A percentile compares a stretch with the other conserved stretches of the same genome.
Conservation (phyloP, 92 coral and sea anemone genomes). For the Epizoanthus rinbou region DNA sequence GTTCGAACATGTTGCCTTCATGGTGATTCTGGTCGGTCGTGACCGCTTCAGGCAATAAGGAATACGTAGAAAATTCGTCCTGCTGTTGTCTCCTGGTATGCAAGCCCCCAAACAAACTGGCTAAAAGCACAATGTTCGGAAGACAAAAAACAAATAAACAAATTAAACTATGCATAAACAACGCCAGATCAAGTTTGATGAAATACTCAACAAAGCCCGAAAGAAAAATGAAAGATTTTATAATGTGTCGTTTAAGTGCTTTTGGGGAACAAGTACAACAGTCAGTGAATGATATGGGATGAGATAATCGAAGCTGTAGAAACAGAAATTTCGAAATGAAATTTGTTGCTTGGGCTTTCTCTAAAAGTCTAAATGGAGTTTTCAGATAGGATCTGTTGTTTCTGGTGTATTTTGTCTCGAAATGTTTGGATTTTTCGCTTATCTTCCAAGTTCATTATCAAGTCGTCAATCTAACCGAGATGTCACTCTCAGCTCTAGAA, state of each 20-base stretch:
- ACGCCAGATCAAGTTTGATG: constrained; percentile 5
- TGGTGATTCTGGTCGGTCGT: too few relatives aligned
- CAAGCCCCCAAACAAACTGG: too few relatives aligned
- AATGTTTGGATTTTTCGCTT: constrained; percentile 58
- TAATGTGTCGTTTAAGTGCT: too few relatives aligned
- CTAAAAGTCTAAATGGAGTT: constrained; percentile 19
- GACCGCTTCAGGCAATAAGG: too few relatives aligned
- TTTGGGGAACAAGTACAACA: too few relatives aligned
- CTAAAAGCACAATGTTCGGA: too few relatives aligned
- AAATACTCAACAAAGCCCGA: not conserved
- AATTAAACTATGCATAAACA: constrained; percentile 37
- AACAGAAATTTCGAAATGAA: not conserved
- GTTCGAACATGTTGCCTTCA: too few relatives aligned
- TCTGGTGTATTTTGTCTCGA: constrained; percentile 44
- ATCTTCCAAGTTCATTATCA: constrained; percentile 58
- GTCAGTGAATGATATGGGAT: not conserved
- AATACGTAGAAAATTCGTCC: too few relatives aligned
- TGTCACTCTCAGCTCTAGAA: constrained; percentile 36
- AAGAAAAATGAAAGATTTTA: too few relatives aligned
- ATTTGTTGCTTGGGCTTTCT: constrained; percentile 1
- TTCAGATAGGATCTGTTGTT: constrained; percentile 27
- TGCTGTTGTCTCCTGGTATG: too few relatives aligned
- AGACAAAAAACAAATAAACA: constrained; percentile 40
- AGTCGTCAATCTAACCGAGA: constrained; percentile 32
- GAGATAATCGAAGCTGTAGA: not conserved